Evolutionary conservation across 2,797 vertebrate species (phyloP), one percentile per base, ranked within the genome.

Genomic region (Galago senegalensis): DNA sequence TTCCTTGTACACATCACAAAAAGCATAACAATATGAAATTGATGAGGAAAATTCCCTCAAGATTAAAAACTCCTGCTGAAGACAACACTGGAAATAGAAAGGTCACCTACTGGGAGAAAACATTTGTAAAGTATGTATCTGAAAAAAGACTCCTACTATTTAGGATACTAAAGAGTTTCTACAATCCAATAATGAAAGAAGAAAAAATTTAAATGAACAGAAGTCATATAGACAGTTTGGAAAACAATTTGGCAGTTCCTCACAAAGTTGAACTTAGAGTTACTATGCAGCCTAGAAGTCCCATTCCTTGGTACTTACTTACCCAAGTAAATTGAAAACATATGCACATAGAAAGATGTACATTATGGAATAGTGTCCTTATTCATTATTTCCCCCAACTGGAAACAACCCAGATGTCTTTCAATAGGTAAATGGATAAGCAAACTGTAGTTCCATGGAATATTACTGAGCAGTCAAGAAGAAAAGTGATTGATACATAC

Each of bases 11-110:
- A 91, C 37, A 29, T 43, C 61, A 86, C 9, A 86, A 34, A 86
- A 89, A 85, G 6, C 34, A 65, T 75, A 60, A n/a, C n/a, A 84
- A 88, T 46, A 91, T 53, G 84, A 87, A 93, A 79, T 20, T 79
- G 56, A 72, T 77, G 93, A 93, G 25, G 89, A 20, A 80, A 23
- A 82, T 58, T 79, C 7, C 14, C 79, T 80, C 46, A 95, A 91
- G 91, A 7, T 14, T 60, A 73, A 80, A 91, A 88, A 40, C 56
- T 76, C 7, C 43, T 94, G 40, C n/a, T 91, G 49, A 67, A 56
- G 31, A 84, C 49, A 83, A 40, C 14, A 34, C 56, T 93, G 81
- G 29, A 40, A 81, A 75, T 61, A 84, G 31, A 85, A 87, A 93
- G 75, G 4, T 58, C 17, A 88, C 43, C 10, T 58, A 49, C 21